phyloP scores from a whole-genome alignment of 1,140 invertebrate genomes.

The Pinna nobilis region DNA sequence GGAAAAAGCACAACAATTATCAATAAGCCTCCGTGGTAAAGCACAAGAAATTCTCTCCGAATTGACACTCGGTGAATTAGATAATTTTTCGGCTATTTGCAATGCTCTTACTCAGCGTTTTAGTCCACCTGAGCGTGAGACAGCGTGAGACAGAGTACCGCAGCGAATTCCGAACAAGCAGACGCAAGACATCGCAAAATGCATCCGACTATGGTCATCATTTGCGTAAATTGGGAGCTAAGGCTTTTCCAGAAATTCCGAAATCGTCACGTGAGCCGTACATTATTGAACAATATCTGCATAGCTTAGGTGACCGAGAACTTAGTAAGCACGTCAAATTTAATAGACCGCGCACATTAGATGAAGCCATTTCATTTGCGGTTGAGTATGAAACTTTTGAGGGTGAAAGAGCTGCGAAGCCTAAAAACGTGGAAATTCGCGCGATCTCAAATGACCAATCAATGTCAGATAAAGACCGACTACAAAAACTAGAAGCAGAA shows the following conservation, averaged over 20 bases:
- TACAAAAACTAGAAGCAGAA: not conserved
- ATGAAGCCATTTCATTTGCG: constrained; percentile 26
- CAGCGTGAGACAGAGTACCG: no score
- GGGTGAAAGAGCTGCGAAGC: not conserved
- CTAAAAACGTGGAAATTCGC: not conserved
- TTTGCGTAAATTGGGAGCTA: not conserved
- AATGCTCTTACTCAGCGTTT: constrained; percentile 19
- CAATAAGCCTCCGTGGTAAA: constrained; percentile 26
- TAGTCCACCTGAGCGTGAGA: constrained; percentile 30
- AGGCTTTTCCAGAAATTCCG: constrained; percentile 18
- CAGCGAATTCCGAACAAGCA: constrained; percentile 31
- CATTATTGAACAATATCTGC: constrained; percentile 24
- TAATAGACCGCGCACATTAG: constrained; percentile 11
- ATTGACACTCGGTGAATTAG: constrained; percentile 3
- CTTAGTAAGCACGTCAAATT: constrained; percentile 29
- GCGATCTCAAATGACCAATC: not conserved
- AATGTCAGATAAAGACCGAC: not conserved
- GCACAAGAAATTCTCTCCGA: constrained; percentile 33
- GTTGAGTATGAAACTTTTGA: constrained; percentile 33
- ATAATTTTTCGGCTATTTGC: constrained; percentile 15
- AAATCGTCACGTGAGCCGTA: constrained; percentile 17
- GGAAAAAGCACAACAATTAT: constrained; percentile 37
- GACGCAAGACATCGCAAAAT: not conserved
- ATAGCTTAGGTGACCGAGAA: constrained; percentile 17
- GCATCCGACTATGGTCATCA: constrained; percentile 21